Evolutionary conservation across 2,797 vertebrate species (phyloP).

Genomic region (Chrysocyon brachyurus): DNA sequence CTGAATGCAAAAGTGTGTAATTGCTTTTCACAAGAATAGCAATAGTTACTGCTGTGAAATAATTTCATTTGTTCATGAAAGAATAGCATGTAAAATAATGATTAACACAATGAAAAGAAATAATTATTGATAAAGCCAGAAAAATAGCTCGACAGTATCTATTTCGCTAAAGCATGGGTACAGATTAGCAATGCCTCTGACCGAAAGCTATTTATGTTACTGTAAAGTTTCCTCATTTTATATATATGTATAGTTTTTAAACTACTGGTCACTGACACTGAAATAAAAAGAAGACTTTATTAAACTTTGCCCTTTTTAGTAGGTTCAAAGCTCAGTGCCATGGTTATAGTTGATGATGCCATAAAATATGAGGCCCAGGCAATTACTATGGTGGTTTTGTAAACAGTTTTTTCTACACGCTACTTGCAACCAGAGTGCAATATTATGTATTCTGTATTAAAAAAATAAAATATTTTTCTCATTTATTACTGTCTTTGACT

Average conservation of each 20-base stretch:
- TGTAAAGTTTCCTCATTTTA: not conserved
- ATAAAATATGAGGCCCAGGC: not conserved
- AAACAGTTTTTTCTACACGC: not conserved
- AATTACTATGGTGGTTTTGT: not conserved
- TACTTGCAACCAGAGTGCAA: not conserved
- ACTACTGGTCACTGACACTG: not conserved
- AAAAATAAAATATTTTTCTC: conserved; percentile 56
- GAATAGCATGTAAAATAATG: not conserved
- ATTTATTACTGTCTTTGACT: not conserved
- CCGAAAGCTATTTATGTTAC: not conserved
- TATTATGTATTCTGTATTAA: not conserved
- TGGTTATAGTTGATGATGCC: too few species aligned
- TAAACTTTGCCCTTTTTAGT: not conserved
- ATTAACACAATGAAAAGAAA: not conserved
- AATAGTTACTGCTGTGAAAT: not conserved
- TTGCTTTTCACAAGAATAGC: not conserved
- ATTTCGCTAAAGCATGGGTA: too few species aligned
- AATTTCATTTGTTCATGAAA: not conserved
- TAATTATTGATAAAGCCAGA: not conserved
- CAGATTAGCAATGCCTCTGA: not conserved
- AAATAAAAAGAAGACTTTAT: not conserved
- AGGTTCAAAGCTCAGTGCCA: not conserved
- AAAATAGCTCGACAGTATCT: not conserved
- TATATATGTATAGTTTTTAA: not conserved
- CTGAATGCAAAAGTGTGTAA: not conserved